Conservation (phyloP, 23 tunicate genomes). For the Pegea sp. region DNA sequence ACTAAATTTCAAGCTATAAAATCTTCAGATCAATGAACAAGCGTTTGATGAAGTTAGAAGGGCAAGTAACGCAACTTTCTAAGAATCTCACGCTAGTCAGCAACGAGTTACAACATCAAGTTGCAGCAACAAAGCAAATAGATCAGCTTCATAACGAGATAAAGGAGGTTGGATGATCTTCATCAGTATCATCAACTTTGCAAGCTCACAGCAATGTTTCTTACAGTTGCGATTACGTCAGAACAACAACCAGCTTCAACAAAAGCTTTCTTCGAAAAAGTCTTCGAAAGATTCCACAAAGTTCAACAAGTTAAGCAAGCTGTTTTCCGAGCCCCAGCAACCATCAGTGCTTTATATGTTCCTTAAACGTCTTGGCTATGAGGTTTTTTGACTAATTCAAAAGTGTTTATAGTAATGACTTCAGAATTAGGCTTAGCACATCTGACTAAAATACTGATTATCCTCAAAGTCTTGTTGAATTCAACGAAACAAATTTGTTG, state of each 20-base stretch:
- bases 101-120: conserved; percentile 51
- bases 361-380: conserved; percentile 66
- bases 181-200: no score
- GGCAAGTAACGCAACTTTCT: conserved; percentile 63
- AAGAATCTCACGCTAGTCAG: conserved; percentile 53
- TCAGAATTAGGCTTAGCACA: no score
- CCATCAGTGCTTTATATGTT: conserved; percentile 45
- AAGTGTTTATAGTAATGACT: no score
- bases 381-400: conserved; percentile 27
- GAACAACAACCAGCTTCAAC: background rate
- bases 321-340: conserved; percentile 37
- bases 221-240: background rate
- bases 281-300: no score
- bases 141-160: conserved; percentile 38
- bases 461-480: no score
- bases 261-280: no score
- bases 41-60: conserved; percentile 44
- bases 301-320: conserved; percentile 26
- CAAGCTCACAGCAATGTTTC: no score
- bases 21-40: conserved; percentile 44
- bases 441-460: no score
- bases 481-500: no score
- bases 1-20: background rate
- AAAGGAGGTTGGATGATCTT: conserved; percentile 21
- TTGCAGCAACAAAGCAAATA: conserved; percentile 22